Conservation (phyloP, 2,888 invertebrate genomes). For the Lasiommata megera region DNA sequence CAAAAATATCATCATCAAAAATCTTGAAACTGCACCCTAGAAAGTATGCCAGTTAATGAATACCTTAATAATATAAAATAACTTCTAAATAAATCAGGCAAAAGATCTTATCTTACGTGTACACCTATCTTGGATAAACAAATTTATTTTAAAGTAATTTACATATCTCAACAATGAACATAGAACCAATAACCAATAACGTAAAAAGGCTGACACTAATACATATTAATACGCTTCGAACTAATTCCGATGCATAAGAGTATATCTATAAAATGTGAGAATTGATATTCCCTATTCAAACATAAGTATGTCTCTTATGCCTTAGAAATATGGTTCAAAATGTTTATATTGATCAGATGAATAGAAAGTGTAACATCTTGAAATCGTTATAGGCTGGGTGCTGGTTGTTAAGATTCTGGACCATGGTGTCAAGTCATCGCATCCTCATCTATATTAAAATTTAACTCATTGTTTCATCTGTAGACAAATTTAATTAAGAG, state of each 20-base stretch:
- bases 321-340: conserved; percentile 30
- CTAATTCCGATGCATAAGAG: conserved; percentile 64
- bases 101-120: conserved; percentile 24
- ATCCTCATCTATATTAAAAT: conserved; percentile 79
- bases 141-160: conserved; percentile 55
- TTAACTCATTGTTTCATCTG: conserved; percentile 69
- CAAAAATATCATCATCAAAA: too few relatives aligned
- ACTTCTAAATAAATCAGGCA: conserved; percentile 17
- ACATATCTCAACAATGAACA: conserved; percentile 65
- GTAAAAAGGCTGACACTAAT: conserved; percentile 70
- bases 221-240: conserved; percentile 70
- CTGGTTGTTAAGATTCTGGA: conserved; percentile 44
- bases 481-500: conserved; percentile 12
- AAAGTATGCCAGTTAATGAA: too few relatives aligned
- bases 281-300: conserved; percentile 21
- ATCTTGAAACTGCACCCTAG: too few relatives aligned
- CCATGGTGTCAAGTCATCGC: conserved; percentile 74
- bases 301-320: conserved; percentile 23
- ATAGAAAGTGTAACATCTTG: conserved; percentile 15
- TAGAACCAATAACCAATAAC: conserved; percentile 69
- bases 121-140: conserved; percentile 38
- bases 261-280: conserved; percentile 46
- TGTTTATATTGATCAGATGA: conserved; percentile 4
- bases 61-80: not conserved
- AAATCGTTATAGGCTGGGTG: conserved; percentile 36